Conservation (phyloP, 2,797 vertebrate genomes). For the Valencia hispanica region DNA sequence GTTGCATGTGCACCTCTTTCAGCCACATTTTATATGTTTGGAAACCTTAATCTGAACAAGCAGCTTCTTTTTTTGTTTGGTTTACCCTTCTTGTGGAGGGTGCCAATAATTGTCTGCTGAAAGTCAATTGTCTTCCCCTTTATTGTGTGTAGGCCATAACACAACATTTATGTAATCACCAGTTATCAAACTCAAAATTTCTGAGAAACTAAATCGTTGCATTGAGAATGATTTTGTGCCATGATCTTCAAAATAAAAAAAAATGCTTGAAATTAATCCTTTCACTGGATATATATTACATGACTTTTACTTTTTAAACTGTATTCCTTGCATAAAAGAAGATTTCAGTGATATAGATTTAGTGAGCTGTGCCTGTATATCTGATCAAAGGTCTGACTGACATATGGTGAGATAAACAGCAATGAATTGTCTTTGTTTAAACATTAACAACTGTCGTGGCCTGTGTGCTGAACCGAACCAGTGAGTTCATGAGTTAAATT, state of each 20-base stretch:
- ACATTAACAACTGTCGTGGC: slow-evolving; percentile 17
- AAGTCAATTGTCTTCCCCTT: neutral
- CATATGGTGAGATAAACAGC: slow-evolving; percentile 16
- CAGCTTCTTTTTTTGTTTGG: neutral
- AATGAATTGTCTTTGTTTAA: slow-evolving; percentile 22
- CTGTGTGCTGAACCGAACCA: slow-evolving; percentile 44
- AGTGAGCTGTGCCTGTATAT: neutral
- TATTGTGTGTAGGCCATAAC: neutral
- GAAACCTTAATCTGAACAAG: neutral
- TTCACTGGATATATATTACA: neutral
- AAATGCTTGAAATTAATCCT: neutral
- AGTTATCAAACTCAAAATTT: neutral
- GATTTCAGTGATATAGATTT: neutral
- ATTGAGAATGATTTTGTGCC: neutral
- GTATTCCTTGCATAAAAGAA: neutral
- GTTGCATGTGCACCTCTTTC: neutral
- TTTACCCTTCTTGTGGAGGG: neutral
- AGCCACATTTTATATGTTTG: neutral
- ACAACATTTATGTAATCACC: neutral
- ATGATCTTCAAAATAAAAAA: neutral
- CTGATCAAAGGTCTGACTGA: neutral
- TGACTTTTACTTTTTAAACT: neutral
- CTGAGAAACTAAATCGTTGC: no score
- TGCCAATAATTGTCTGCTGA: neutral
- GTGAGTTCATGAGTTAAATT: slow-evolving; percentile 46